phyloP scores from a whole-genome alignment of 2,797 vertebrate genomes.

The Brotogeris chrysoptera region DNA sequence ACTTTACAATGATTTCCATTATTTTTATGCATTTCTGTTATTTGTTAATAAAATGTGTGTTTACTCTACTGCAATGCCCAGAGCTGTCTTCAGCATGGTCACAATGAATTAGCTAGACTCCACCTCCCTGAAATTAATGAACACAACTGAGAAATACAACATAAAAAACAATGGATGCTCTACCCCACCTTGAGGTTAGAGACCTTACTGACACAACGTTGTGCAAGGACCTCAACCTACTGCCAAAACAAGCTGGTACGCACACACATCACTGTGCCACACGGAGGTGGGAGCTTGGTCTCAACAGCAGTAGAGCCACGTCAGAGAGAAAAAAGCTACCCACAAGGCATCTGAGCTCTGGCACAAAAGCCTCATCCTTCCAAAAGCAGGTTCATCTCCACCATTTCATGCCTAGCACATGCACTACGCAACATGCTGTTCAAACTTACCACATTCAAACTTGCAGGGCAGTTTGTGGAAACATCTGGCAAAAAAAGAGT shows the following conservation, averaged over 20 bases:
- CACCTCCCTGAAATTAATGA: neutral
- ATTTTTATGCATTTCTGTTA: neutral
- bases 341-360: accelerated
- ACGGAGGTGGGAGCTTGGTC: neutral
- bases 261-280: accelerated
- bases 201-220: accelerated
- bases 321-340: neutral
- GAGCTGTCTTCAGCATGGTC: neutral
- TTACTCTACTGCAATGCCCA: neutral
- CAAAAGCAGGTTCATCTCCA: neutral
- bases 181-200: neutral
- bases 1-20: neutral
- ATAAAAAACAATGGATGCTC: neutral
- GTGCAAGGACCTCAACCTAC: neutral
- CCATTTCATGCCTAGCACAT: neutral
- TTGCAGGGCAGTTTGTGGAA: neutral
- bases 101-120: neutral
- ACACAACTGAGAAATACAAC: neutral
- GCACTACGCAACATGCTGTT: neutral
- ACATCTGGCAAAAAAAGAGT: neutral
- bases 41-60: accelerated
- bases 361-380: neutral
- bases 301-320: neutral
- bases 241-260: neutral
- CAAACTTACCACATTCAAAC: neutral